Percentiles rank a stretch among this genome's conserved stretches.
phyloP scores from a whole-genome alignment of 64 coral and sea anemone genomes.

The Stylophora pistillata region DNA sequence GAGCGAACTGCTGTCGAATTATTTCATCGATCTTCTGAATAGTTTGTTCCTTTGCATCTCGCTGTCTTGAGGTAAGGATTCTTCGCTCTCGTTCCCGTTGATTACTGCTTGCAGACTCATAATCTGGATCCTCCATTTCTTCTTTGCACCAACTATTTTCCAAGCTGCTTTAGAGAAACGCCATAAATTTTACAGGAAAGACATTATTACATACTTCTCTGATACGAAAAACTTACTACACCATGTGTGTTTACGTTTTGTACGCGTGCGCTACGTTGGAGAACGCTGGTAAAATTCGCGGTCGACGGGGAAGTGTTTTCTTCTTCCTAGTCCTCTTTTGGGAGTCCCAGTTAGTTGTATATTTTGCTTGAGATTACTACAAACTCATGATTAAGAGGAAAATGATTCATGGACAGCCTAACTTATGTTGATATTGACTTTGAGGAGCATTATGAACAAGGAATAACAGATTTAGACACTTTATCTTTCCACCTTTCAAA shows the following conservation, averaged over 20 bases:
- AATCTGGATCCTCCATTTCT: constrained; percentile 87
- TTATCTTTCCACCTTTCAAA: not conserved
- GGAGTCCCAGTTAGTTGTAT: not conserved
- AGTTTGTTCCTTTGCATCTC: constrained; percentile 86
- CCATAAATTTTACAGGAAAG: not conserved
- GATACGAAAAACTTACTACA: not conserved
- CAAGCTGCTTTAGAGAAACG: not conserved
- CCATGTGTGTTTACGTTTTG: constrained; percentile 19
- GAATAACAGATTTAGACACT: not conserved
- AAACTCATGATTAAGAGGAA: not conserved
- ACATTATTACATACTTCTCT: too few relatives aligned
- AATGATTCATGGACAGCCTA: not conserved
- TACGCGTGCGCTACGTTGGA: not conserved
- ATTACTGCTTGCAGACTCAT: constrained; percentile 40
- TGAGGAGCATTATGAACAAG: not conserved
- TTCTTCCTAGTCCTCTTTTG: not conserved
- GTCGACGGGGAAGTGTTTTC: not conserved
- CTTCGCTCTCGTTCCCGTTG: constrained; percentile 46
- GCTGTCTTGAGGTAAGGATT: constrained; percentile 63
- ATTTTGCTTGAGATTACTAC: not conserved
- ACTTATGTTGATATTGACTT: not conserved
- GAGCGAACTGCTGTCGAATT: constrained; percentile 87
- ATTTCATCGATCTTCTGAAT: constrained; percentile 80
- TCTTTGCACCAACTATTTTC: constrained; percentile 1
- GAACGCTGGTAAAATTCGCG: not conserved